A percentile compares a stretch with the other conserved stretches of the same genome.
Conservation (phyloP, 2,888 invertebrate genomes). For the Itoplectis maculator region DNA sequence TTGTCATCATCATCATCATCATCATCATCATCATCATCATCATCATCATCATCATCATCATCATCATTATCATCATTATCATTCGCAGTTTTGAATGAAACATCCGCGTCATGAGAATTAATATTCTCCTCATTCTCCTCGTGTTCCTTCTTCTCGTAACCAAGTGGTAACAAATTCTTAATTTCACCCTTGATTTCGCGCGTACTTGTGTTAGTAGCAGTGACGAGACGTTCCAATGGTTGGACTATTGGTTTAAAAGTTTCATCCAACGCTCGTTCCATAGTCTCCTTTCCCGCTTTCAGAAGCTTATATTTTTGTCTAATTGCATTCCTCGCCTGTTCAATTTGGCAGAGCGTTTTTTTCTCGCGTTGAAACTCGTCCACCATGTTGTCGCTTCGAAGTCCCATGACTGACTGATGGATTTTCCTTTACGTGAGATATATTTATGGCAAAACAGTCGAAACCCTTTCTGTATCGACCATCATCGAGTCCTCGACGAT, state of each 20-base stretch:
- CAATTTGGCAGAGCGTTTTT: constrained; percentile 17
- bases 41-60: too few species aligned
- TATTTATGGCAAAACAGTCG: constrained; percentile 45
- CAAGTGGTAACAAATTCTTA: neutral
- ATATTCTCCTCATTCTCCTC: neutral
- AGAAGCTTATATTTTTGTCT: constrained; percentile 39
- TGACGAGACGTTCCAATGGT: constrained; percentile 27
- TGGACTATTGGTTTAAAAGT: constrained; percentile 32
- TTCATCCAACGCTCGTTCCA: constrained; percentile 26
- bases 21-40: too few species aligned
- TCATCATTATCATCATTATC: neutral
- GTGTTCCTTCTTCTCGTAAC: neutral
- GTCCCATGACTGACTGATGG: neutral
- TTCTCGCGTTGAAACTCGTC: constrained; percentile 31
- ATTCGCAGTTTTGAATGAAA: constrained; percentile 34
- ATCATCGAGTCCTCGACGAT: constrained; percentile 21
- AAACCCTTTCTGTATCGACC: constrained; percentile 30
- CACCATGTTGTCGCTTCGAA: constrained; percentile 9
- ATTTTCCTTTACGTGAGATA: neutral
- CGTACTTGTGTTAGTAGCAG: neutral
- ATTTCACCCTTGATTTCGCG: constrained; percentile 22
- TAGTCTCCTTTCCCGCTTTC: constrained; percentile 19
- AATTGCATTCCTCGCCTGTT: constrained; percentile 32
- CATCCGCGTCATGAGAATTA: neutral
- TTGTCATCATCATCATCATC: neutral